phyloP scores from a whole-genome alignment of 2,113 vertebrate species.

The Nymphicus hollandicus region DNA sequence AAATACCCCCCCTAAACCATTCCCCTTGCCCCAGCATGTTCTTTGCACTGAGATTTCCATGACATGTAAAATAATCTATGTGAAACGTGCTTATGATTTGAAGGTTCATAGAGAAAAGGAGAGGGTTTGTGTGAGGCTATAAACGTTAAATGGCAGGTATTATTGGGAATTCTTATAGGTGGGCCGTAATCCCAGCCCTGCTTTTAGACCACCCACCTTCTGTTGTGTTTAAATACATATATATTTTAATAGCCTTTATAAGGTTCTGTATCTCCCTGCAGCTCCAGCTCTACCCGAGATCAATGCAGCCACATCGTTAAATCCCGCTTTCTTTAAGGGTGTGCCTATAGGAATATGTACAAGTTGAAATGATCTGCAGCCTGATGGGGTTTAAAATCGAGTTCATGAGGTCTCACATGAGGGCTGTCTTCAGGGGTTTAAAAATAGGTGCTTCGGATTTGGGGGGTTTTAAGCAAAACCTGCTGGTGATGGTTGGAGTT shows the following conservation, averaged over 20 bases:
- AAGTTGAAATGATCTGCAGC: neutral
- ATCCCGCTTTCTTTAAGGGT: neutral
- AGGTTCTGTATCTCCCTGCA: slow-evolving; percentile 19
- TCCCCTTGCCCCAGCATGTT: neutral
- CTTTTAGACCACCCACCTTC: slow-evolving; percentile 58
- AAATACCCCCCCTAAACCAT: neutral
- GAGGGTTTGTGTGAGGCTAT: neutral
- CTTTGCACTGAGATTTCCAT: neutral
- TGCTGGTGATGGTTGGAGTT: neutral
- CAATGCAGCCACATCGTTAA: neutral
- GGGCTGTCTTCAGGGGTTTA: neutral
- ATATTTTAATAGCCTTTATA: neutral
- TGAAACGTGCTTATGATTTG: neutral
- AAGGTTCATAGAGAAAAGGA: neutral
- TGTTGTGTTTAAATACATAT: neutral
- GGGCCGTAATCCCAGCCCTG: neutral
- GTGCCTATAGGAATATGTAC: neutral
- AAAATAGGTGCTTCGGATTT: neutral
- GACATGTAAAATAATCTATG: fast-evolving
- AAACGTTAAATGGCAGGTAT: neutral
- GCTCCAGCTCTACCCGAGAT: neutral
- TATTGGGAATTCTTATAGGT: neutral
- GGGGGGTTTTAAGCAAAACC: neutral
- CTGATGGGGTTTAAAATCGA: neutral
- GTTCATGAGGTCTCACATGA: neutral